Percentiles rank a stretch among this genome's conserved stretches.
Conservation (phyloP, 2,797 vertebrate genomes). For the Lepidocolaptes lacrymiger region DNA sequence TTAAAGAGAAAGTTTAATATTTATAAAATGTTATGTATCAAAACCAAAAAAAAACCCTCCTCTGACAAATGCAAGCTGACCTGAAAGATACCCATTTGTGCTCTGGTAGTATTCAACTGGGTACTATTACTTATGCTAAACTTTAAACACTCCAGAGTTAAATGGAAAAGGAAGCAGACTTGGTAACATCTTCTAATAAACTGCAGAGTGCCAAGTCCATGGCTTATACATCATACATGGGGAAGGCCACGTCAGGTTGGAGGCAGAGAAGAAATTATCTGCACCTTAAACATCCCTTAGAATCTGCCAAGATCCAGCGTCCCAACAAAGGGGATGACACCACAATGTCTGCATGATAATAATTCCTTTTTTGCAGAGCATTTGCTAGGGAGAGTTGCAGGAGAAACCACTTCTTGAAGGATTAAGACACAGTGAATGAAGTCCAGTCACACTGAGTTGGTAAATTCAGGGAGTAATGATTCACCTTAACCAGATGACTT, state of each 20-base stretch:
- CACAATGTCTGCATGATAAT: fast-evolving
- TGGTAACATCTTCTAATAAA: not conserved
- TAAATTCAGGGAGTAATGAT: not conserved
- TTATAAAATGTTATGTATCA: not conserved
- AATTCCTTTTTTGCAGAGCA: not conserved
- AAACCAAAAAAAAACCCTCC: not conserved
- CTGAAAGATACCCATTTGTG: not conserved
- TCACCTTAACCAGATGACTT: not conserved
- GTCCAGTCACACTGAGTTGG: fast-evolving
- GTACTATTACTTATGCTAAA: too few relatives aligned
- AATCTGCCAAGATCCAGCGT: not conserved
- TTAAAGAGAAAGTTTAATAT: not conserved
- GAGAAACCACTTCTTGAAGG: not conserved
- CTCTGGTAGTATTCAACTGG: not conserved
- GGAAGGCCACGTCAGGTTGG: not conserved
- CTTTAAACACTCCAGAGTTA: not conserved
- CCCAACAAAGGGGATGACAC: not conserved
- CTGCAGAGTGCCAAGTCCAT: not conserved
- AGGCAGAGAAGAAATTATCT: not conserved
- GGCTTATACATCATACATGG: fast-evolving
- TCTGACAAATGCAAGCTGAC: not conserved
- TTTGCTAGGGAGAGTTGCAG: not conserved
- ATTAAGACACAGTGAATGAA: not conserved
- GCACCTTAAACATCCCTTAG: not conserved
- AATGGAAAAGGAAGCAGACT: not conserved